phyloP scores from a whole-genome alignment of 2,888 invertebrate species.

The Alcis repandata region DNA sequence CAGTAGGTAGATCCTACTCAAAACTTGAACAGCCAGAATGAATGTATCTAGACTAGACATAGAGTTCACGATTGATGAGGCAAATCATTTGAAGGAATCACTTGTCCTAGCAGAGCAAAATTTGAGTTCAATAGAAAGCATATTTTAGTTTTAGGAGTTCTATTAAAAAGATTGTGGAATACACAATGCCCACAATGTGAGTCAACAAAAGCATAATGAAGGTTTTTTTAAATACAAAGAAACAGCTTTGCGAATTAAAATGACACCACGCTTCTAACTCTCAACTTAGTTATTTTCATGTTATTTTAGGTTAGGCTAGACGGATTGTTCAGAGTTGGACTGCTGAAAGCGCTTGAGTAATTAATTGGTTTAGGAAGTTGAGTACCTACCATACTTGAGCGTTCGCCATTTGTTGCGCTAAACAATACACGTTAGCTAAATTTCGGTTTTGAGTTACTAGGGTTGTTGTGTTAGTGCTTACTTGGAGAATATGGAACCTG shows the following conservation, averaged over 20 bases:
- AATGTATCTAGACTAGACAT: no score
- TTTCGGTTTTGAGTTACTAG: neutral
- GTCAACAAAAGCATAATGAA: neutral
- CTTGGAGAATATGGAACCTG: neutral
- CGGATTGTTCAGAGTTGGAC: slow-evolving; percentile 13
- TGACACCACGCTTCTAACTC: neutral
- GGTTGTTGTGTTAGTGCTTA: neutral
- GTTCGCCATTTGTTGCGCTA: slow-evolving; percentile 13
- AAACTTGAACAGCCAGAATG: no score
- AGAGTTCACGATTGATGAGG: no score
- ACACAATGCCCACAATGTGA: neutral
- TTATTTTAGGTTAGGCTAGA: slow-evolving; percentile 14
- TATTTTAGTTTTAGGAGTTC: no score
- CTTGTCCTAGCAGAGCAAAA: no score
- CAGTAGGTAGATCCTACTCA: no score
- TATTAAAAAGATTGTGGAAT: no score
- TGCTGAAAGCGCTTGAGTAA: slow-evolving; percentile 20
- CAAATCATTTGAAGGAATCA: no score
- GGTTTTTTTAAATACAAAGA: no score
- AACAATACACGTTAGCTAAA: slow-evolving; percentile 7
- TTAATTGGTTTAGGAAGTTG: slow-evolving; percentile 23
- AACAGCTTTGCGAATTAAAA: no score
- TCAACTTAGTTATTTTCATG: slow-evolving; percentile 6
- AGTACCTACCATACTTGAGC: neutral
- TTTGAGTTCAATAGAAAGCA: no score